Evolutionary conservation across 2,888 invertebrate genomes (phyloP), one percentile per base, ranked within the genome.

Genomic region (Morpho achilles): DNA sequence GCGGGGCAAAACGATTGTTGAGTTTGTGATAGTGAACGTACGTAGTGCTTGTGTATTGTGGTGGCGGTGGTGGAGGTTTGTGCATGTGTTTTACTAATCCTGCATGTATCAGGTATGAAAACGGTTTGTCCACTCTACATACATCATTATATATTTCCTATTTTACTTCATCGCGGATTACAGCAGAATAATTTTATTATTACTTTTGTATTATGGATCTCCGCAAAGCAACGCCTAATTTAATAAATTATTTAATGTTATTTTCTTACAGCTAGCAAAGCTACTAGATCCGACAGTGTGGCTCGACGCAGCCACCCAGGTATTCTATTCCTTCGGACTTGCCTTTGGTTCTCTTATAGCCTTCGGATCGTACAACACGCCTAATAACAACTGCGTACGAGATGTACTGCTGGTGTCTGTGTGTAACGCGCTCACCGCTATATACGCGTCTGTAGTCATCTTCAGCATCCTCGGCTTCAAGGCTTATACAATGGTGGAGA

Each of bases 231-330:
- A 16, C 16, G 16, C 16, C 16, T 16, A 16, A 16, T 16, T 16
- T 16, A 16, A 16, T 32, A 32, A 32, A 32, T 32, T 32, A 32
- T 32, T 3, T 32, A 32, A 32, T 5, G 32, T 32, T 32, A 42
- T 62, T 68, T 64, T 51, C 53, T 80, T 82, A 23, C 86, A 97
- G 97, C 92, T 97, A 75, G 95, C 96, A 67, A 97, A 96, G 76
- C 91, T 98, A 16, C 87, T 94, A 50, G 94, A 97, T 71, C 97
- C 98, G 0, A 96, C 94, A 6, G 98, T 98, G 0, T 98, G 98
- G 98, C 87, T 98, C 72, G 98, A 98, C 77, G 98, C 98, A 3
- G 98, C 98, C 1, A 98, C 98, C 0, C 98, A 98, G 91, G 98
- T 98, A 3, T 98, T 98, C 91, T 98, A 98, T 86, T 98, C 98